A percentile compares a stretch with the other conserved stretches of the same genome.
These are phyloP conservation scores for Eudemis profundana DNA, from an alignment of 2,888 invertebrate genomes.

Conservation along the genomic window DNA sequence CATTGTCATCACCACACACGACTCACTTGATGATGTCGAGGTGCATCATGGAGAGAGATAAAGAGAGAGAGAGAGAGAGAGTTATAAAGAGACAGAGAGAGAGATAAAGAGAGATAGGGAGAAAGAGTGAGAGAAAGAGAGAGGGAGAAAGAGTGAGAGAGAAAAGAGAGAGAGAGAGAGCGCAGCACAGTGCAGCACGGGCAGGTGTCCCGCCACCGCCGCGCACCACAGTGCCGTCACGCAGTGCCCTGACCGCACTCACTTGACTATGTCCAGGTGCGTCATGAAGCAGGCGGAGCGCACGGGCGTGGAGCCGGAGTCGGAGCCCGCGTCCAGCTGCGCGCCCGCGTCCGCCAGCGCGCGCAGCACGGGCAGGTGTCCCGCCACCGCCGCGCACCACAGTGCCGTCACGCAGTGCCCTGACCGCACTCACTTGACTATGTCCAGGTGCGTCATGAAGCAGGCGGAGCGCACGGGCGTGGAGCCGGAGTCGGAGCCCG, in stretches of 20 bases:
- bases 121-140: no score
- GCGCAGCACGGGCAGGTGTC: constrained; percentile 90
- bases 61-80: no score
- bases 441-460: constrained; percentile 95
- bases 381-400: constrained; percentile 68
- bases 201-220: constrained; percentile 86
- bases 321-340: constrained; percentile 93
- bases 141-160: no score
- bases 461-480: constrained; percentile 96
- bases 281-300: constrained; percentile 97
- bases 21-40: constrained; percentile 55
- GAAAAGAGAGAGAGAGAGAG: no score
- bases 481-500: constrained; percentile 94
- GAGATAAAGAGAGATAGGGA: no score
- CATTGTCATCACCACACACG: no score
- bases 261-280: constrained; percentile 89
- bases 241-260: no score
- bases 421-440: constrained; percentile 70
- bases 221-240: no score
- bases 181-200: constrained; percentile 91
- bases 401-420: no score
- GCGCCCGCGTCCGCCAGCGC: constrained; percentile 92
- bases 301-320: constrained; percentile 95
- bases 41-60: constrained; percentile 96
- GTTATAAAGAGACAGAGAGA: no score